Conservation (phyloP, 1,140 invertebrate species). For the Polyergus mexicanus region DNA sequence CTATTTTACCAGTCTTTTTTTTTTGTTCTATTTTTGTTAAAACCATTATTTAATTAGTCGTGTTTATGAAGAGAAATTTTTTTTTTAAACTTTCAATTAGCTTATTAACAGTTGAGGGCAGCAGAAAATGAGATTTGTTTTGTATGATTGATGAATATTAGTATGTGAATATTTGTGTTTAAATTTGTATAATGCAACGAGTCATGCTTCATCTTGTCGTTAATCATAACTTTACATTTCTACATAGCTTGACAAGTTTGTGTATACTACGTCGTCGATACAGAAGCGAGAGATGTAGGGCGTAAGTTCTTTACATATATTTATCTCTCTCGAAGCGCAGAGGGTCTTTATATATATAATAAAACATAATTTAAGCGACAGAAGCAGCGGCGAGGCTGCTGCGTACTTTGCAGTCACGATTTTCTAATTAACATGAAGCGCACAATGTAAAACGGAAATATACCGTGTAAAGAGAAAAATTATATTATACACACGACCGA, state of each 20-base stretch:
- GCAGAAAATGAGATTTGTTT: neutral
- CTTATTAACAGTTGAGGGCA: neutral
- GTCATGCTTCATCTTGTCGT: constrained; percentile 39
- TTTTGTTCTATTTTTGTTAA: constrained; percentile 22
- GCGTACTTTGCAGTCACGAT: constrained; percentile 32
- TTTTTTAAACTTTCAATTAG: neutral
- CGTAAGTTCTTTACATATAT: constrained; percentile 54
- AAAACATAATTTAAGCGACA: constrained; percentile 50
- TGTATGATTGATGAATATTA: constrained; percentile 44
- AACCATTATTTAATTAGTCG: neutral
- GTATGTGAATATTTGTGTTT: neutral
- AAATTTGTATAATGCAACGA: constrained; percentile 41
- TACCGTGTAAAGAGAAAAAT: constrained; percentile 48
- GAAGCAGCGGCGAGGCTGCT: neutral
- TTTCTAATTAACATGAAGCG: constrained; percentile 51
- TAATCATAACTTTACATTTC: constrained; percentile 55
- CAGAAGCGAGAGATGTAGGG: constrained; percentile 13
- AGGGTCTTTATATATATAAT: constrained; percentile 23
- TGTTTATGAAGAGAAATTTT: neutral
- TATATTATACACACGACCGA: constrained; percentile 47
- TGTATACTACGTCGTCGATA: constrained; percentile 39
- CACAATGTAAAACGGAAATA: constrained; percentile 22
- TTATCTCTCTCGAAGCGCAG: constrained; percentile 14
- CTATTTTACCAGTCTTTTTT: neutral
- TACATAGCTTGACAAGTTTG: constrained; percentile 45